Percentiles rank a stretch among this genome's conserved stretches.
Conservation (phyloP, 2,113 vertebrate genomes). For the Onychostruthus taczanowskii region DNA sequence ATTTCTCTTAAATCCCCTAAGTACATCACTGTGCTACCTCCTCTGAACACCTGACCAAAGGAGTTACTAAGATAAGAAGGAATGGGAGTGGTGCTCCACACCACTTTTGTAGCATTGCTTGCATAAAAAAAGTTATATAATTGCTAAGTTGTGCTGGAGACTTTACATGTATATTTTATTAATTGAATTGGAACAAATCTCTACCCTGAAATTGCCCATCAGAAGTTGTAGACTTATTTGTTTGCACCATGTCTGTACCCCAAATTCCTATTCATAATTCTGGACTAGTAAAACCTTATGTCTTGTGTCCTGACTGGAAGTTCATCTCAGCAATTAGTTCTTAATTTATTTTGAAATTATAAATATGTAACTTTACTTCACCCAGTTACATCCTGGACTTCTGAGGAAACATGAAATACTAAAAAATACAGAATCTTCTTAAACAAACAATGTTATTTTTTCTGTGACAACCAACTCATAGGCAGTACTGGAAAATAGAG, state of each 20-base stretch:
- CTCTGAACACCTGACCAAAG: neutral
- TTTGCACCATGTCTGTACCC: neutral
- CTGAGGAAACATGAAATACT: neutral
- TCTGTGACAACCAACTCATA: neutral
- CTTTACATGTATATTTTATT: neutral
- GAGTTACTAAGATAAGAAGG: neutral
- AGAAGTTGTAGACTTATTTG: neutral
- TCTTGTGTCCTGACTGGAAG: neutral
- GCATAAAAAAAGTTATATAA: neutral
- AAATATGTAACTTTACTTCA: neutral
- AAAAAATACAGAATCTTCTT: neutral
- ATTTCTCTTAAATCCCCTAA: neutral
- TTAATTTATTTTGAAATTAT: neutral
- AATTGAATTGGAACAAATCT: neutral
- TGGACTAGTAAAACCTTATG: neutral
- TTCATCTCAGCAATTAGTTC: neutral
- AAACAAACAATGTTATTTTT: neutral
- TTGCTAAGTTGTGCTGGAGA: neutral
- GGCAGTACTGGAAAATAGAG: neutral
- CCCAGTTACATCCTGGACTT: neutral
- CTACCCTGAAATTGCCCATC: neutral
- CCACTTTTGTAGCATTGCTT: neutral
- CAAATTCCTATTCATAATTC: neutral
- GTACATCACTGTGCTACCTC: neutral
- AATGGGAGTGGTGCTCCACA: neutral